These are phyloP conservation scores for Caenorhabditis parvicauda DNA, from an alignment of 2,888 invertebrate genomes.

Conservation along the genomic window DNA sequence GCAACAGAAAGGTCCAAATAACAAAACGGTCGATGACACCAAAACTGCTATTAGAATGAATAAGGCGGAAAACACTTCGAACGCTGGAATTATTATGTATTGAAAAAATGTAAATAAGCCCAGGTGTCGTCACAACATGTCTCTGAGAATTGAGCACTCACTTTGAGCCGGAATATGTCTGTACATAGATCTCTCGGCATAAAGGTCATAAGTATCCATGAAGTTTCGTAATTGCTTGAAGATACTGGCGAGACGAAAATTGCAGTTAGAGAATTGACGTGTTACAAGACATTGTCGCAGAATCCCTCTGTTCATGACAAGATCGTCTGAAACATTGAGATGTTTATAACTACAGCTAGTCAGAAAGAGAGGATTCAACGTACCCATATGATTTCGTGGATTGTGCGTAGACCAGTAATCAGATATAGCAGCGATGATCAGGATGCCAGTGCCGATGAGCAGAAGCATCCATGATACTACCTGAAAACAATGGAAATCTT, in stretches of 20 bases:
- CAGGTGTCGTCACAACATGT: neutral
- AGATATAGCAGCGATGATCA: constrained; percentile 27
- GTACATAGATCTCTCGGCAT: constrained; percentile 25
- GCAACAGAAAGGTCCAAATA: constrained; percentile 31
- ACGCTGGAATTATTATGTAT: constrained; percentile 15
- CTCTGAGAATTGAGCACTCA: neutral
- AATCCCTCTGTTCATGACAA: constrained; percentile 32
- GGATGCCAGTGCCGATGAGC: constrained; percentile 31
- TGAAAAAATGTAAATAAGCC: constrained; percentile 1
- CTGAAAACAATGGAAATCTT: constrained; percentile 2
- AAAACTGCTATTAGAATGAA: constrained; percentile 21
- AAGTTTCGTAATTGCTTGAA: constrained; percentile 26
- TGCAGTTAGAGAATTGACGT: constrained; percentile 20
- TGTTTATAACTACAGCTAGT: too few relatives aligned
- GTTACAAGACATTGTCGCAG: constrained; percentile 34
- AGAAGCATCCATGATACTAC: constrained; percentile 33
- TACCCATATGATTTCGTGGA: constrained; percentile 30
- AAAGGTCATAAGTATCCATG: constrained; percentile 29
- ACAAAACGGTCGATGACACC: constrained; percentile 16
- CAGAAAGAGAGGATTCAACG: too few relatives aligned
- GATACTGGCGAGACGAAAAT: constrained; percentile 28
- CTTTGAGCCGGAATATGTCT: constrained; percentile 28
- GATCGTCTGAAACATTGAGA: constrained; percentile 30
- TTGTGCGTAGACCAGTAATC: constrained; percentile 38
- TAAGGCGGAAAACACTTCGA: constrained; percentile 24